Percentiles rank a stretch among this genome's conserved stretches.
These are phyloP conservation scores for Butorides virescens DNA, from an alignment of 2,113 vertebrate species.

Conservation along the genomic window DNA sequence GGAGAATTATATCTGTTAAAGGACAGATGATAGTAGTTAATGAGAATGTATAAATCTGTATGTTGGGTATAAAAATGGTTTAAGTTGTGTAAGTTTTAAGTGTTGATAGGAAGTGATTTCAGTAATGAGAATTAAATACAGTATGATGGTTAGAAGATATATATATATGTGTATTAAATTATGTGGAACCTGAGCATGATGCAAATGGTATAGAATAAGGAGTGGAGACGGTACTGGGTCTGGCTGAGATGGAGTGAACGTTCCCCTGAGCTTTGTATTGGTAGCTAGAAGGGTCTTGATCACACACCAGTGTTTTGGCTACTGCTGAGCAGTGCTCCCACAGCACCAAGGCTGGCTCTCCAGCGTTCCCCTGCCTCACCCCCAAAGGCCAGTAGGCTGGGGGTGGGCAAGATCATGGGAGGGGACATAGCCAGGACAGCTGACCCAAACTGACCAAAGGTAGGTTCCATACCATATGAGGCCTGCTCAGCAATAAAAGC, in stretches of 20 bases:
- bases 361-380: not conserved
- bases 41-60: too few relatives aligned
- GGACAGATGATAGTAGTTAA: too few relatives aligned
- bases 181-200: too few relatives aligned
- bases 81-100: too few relatives aligned
- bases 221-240: not conserved
- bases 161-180: too few relatives aligned
- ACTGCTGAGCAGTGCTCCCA: not conserved
- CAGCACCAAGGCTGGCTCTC: not conserved
- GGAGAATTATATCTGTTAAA: too few relatives aligned
- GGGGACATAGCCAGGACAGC: not conserved
- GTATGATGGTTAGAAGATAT: too few relatives aligned
- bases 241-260: not conserved
- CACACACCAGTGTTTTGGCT: not conserved
- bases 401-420: not conserved
- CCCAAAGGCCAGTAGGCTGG: not conserved
- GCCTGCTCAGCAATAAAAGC: not conserved
- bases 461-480: not conserved
- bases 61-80: too few relatives aligned
- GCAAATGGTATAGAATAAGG: too few relatives aligned
- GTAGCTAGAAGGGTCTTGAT: not conserved
- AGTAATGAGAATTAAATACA: too few relatives aligned
- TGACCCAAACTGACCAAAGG: not conserved
- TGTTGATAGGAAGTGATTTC: too few relatives aligned
- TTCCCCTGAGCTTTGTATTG: not conserved